Evolutionary conservation across 2,113 vertebrate species (phyloP).

Genomic region (Zeus faber): DNA sequence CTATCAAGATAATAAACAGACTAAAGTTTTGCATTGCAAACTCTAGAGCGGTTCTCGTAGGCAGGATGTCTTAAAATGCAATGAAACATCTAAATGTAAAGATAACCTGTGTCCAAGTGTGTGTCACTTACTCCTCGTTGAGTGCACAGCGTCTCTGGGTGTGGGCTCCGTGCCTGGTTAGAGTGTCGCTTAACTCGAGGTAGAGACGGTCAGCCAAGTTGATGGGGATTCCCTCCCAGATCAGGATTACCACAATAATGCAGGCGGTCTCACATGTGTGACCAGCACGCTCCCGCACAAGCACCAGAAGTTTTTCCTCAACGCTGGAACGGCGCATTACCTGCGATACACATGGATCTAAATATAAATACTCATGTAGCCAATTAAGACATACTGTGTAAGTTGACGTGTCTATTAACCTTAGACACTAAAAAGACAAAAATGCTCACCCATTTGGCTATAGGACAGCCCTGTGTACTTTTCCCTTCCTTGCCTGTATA

Average conservation of each 20-base stretch:
- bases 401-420: neutral
- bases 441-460: slow-evolving; percentile 95
- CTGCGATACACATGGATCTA: slow-evolving; percentile 60
- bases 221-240: slow-evolving; percentile 90
- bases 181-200: slow-evolving; percentile 82
- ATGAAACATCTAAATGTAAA: neutral
- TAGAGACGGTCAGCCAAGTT: slow-evolving; percentile 87
- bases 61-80: neutral
- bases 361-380: neutral
- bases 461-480: slow-evolving; percentile 96
- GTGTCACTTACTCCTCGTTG: slow-evolving; percentile 90
- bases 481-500: slow-evolving; percentile 99
- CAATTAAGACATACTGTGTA: neutral
- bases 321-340: slow-evolving; percentile 85
- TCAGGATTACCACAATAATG: slow-evolving; percentile 89
- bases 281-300: slow-evolving; percentile 88
- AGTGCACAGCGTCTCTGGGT: slow-evolving; percentile 92
- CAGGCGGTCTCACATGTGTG: slow-evolving; percentile 87
- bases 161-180: slow-evolving; percentile 84
- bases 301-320: slow-evolving; percentile 92
- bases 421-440: neutral
- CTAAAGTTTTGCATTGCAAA: no score
- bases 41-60: no score
- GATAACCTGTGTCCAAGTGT: neutral
- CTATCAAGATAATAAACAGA: no score